Percentiles rank a stretch among this genome's conserved stretches.
Evolutionary conservation across 1,140 invertebrate species (phyloP).

Genomic region (Lethrus apterus): DNA sequence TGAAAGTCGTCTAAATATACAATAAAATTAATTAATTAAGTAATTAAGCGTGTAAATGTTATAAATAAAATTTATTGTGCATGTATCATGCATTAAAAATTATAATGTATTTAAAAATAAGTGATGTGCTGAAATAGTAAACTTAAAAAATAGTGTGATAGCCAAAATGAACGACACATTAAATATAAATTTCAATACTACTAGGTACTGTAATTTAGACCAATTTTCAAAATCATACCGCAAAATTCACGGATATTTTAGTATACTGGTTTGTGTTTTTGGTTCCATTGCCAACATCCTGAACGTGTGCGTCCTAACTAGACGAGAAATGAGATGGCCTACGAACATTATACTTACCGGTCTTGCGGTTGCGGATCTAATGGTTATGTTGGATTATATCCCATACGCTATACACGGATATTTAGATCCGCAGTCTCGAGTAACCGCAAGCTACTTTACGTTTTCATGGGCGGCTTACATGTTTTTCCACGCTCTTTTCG

Average conservation of each 20-base stretch:
- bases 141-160: no score
- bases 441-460: conserved; percentile 52
- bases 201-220: conserved; percentile 38
- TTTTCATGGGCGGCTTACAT: conserved; percentile 77
- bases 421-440: conserved; percentile 48
- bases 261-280: conserved; percentile 78
- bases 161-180: no score
- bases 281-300: conserved; percentile 89
- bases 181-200: no score
- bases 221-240: conserved; percentile 43
- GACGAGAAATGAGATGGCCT: conserved; percentile 79
- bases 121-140: no score
- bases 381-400: conserved; percentile 92
- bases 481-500: conserved; percentile 77
- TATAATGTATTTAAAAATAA: no score
- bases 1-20: no score
- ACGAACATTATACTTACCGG: conserved; percentile 82
- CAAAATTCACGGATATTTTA: conserved; percentile 67
- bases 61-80: no score
- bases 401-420: conserved; percentile 80
- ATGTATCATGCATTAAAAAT: no score
- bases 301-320: conserved; percentile 88
- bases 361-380: conserved; percentile 81
- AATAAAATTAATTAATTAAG: no score
- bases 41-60: no score